phyloP scores from a whole-genome alignment of 2,888 invertebrate genomes.

The Caenorhabditis sulstoni region DNA sequence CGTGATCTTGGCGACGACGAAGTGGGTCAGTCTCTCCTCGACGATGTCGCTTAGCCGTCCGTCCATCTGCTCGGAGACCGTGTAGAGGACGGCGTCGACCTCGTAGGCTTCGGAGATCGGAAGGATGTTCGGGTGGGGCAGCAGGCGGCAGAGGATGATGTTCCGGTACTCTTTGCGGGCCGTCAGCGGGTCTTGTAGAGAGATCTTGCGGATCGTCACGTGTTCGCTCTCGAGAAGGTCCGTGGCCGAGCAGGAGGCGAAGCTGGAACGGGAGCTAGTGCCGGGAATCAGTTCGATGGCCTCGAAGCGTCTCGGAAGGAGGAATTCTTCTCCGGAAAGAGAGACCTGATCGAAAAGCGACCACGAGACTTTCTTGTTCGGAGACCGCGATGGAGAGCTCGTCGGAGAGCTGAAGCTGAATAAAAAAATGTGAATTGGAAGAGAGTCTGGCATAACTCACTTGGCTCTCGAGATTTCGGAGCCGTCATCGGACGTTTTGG shows the following conservation, averaged over 20 bases:
- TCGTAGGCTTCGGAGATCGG: conserved; percentile 55
- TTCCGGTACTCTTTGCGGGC: conserved; percentile 52
- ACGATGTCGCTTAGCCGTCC: conserved; percentile 57
- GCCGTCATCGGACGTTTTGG: conserved; percentile 53
- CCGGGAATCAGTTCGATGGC: conserved; percentile 53
- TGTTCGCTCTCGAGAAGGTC: conserved; percentile 50
- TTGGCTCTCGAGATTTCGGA: conserved; percentile 45
- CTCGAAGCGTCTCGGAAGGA: conserved; percentile 55
- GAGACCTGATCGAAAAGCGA: conserved; percentile 58
- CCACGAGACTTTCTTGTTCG: conserved; percentile 60
- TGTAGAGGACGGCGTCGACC: conserved; percentile 47
- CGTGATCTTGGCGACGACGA: conserved; percentile 56
- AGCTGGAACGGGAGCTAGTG: conserved; percentile 28
- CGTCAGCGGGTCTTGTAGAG: conserved; percentile 47
- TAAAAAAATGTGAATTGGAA: not conserved
- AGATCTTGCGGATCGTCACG: conserved; percentile 58
- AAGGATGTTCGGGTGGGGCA: conserved; percentile 60
- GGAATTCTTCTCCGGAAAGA: conserved; percentile 54
- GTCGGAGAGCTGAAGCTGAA: conserved; percentile 48
- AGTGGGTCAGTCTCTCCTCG: conserved; percentile 54
- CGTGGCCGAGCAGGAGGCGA: conserved; percentile 37
- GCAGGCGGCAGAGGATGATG: conserved; percentile 52
- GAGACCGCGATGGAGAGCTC: conserved; percentile 46
- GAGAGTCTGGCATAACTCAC: conserved; percentile 2
- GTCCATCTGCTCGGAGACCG: conserved; percentile 59